Percentiles rank a stretch among this genome's conserved stretches.
phyloP scores from a whole-genome alignment of 2,113 vertebrate genomes.

The Onychostoma macrolepis region DNA sequence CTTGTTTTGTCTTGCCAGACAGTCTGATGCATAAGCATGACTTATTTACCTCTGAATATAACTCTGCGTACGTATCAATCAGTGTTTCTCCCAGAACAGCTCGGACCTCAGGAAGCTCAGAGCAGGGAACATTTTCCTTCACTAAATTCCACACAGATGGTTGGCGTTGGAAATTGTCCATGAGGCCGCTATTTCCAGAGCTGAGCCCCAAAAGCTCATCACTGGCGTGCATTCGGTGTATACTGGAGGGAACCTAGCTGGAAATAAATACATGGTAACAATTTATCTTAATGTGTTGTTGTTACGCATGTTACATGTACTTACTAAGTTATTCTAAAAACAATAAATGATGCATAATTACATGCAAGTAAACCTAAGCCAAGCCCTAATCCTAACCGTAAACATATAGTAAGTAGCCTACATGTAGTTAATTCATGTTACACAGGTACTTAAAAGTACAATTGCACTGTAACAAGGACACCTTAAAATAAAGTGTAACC shows the following conservation, averaged over 20 bases:
- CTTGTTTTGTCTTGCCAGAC: conserved; percentile 45
- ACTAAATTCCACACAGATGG: conserved; percentile 81
- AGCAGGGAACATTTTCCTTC: conserved; percentile 70
- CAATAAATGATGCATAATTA: no score
- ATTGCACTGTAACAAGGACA: no score
- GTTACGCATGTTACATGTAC: no score
- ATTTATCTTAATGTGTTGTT: no score
- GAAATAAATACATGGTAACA: not conserved
- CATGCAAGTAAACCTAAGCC: no score
- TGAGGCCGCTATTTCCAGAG: conserved; percentile 57
- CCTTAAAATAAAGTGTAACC: no score
- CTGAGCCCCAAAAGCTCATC: not conserved
- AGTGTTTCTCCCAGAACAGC: conserved; percentile 74
- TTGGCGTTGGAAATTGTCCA: conserved; percentile 60
- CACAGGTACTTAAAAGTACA: no score
- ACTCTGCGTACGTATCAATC: conserved; percentile 80
- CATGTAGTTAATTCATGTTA: no score
- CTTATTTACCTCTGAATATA: conserved; percentile 76
- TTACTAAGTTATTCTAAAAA: no score
- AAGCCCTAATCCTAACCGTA: no score
- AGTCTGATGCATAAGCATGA: conserved; percentile 34
- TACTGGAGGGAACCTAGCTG: not conserved
- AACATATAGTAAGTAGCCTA: no score
- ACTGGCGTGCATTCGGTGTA: not conserved
- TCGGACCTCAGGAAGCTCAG: conserved; percentile 77